Conservation (phyloP, 2,113 vertebrate species). For the Halichoeres trimaculatus region DNA sequence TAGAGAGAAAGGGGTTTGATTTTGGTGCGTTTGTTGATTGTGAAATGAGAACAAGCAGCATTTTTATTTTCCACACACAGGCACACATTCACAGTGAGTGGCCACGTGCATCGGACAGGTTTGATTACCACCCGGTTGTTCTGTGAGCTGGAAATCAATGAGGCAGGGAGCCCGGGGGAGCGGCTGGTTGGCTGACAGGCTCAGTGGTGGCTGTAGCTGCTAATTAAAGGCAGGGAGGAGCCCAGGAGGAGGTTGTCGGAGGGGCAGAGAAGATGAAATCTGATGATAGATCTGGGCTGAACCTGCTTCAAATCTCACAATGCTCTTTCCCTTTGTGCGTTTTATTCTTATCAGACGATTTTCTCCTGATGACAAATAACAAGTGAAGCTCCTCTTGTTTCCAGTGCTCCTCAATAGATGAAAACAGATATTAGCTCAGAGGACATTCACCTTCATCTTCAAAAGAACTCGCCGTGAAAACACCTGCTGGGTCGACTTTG, state of each 20-base stretch:
- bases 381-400: slow-evolving; percentile 6
- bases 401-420: slow-evolving; percentile 7
- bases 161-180: slow-evolving; percentile 55
- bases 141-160: slow-evolving; percentile 65
- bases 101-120: slow-evolving; percentile 44
- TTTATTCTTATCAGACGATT: background rate
- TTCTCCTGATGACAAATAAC: slow-evolving; percentile 19
- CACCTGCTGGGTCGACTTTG: slow-evolving; percentile 40
- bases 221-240: slow-evolving; percentile 62
- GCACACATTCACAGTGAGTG: slow-evolving; percentile 15
- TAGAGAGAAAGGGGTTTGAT: too few species aligned
- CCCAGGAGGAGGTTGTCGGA: slow-evolving; percentile 35
- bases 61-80: background rate
- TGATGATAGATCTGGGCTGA: slow-evolving; percentile 40
- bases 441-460: slow-evolving; percentile 24
- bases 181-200: slow-evolving; percentile 35
- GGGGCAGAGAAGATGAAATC: slow-evolving; percentile 25
- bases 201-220: slow-evolving; percentile 42
- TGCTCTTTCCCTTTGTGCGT: background rate
- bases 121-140: slow-evolving; percentile 58
- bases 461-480: slow-evolving; percentile 17
- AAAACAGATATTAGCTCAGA: slow-evolving; percentile 33
- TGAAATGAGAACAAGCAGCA: too few species aligned
- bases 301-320: slow-evolving; percentile 33
- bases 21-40: too few species aligned